Evolutionary conservation across 2,113 vertebrate genomes (phyloP), one percentile per base, ranked within the genome.

Genomic region (Sterrhoptilus dennistouni): DNA sequence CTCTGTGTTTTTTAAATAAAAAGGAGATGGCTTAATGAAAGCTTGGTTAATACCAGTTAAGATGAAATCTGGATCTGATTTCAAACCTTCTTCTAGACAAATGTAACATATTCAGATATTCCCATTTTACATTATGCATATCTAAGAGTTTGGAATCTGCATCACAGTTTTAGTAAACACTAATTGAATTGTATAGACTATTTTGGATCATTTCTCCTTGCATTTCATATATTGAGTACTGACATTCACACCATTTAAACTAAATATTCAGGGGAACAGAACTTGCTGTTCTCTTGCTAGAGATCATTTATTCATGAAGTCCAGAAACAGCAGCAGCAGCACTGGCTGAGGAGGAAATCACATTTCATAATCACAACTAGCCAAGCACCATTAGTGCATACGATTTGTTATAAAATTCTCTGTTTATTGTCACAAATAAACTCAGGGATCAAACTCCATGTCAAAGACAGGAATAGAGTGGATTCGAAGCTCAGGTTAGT

Each of bases 251-350:
- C 12, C 19, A n/a, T 75, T 78, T 66, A 63, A 83, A 81, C 63
- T 80, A 80, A 93, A 86, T 45, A 77, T 63, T 94, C 38, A n/a
- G n/a, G 31, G 52, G 44, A 93, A 45, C 61, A 68, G 75, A 60
- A 60, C 31, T 71, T 56, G 68, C 56, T 53, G 18, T 59, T n/a
- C n/a, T n/a, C 9, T 23, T 47, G 42, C 71, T 83, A 14, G 24
- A 87, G 68, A 86, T 92, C n/a, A 81, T 86, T 94, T 93, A 70
- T 96, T 96, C 71, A 89, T 93, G 90, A 94, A 78, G 60, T 53
- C 53, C 92, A 90, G 85, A 60, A 81, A 47, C 90, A 24, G 93
- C 79, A 92, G 93, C 85, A 92, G 64, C 1, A 94, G 87, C 72
- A 88, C 36, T 83, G 87, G 83, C 54, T 33, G 89, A 88, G 42